Evolutionary conservation across 2,113 vertebrate species (phyloP).

Genomic region (Paratilapia polleni): DNA sequence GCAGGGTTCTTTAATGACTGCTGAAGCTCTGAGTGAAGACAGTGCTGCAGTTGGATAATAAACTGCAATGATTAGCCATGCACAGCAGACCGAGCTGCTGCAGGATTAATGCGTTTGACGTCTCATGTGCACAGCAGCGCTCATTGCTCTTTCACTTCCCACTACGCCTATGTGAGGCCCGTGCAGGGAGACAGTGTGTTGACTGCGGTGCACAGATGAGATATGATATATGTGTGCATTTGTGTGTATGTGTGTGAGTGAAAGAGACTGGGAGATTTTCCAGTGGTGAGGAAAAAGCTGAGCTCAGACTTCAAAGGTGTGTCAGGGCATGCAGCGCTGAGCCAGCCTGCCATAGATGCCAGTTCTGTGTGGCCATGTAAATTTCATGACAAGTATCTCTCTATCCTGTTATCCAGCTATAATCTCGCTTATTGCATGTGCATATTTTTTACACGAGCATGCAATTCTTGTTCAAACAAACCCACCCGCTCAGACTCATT

Average conservation of each 20-base stretch:
- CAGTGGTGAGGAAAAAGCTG: slow-evolving; percentile 54
- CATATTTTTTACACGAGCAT: neutral
- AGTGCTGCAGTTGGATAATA: slow-evolving; percentile 33
- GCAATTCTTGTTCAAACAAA: slow-evolving; percentile 21
- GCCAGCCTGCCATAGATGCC: slow-evolving; percentile 26
- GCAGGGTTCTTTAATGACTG: neutral
- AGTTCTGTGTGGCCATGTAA: slow-evolving; percentile 56
- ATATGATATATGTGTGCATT: neutral
- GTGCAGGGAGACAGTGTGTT: slow-evolving; percentile 30
- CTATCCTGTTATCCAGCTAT: slow-evolving; percentile 26
- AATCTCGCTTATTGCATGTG: slow-evolving; percentile 4
- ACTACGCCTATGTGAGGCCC: slow-evolving; percentile 14
- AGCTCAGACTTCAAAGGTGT: slow-evolving; percentile 74
- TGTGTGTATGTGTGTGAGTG: neutral
- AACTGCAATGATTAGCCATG: slow-evolving; percentile 48
- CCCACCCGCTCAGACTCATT: slow-evolving; percentile 4
- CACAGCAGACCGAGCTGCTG: slow-evolving; percentile 33
- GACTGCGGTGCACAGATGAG: slow-evolving; percentile 32
- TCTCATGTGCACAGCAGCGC: slow-evolving; percentile 24
- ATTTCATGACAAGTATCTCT: slow-evolving; percentile 64
- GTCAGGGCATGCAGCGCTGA: slow-evolving; percentile 55
- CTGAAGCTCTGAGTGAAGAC: slow-evolving; percentile 17
- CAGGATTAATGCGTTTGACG: slow-evolving; percentile 46
- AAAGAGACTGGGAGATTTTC: slow-evolving; percentile 52
- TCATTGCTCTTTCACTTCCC: slow-evolving; percentile 26